Evolutionary conservation across 2,113 vertebrate genomes (phyloP).

Genomic region (Ahaetulla prasina): DNA sequence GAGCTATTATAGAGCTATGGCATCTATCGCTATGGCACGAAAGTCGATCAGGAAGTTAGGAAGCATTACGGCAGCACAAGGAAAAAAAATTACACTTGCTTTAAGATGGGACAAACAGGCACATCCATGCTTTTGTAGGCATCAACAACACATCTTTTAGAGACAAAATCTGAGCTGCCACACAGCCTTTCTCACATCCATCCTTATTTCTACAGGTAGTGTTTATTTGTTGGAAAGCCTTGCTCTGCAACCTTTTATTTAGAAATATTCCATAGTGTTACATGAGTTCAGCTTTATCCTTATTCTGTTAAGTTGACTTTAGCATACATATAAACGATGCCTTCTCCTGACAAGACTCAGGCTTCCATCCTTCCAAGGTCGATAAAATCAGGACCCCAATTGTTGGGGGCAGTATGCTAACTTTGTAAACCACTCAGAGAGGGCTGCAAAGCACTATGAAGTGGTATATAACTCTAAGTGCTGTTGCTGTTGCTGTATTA

Average conservation of each 20-base stretch:
- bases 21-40: not conserved
- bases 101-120: not conserved
- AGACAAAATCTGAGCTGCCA: not conserved
- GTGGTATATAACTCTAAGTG: too few relatives aligned
- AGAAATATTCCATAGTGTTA: not conserved
- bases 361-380: not conserved
- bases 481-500: not conserved
- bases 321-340: not conserved
- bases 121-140: not conserved
- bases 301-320: not conserved
- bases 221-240: not conserved
- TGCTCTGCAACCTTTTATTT: not conserved
- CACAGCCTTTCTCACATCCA: not conserved
- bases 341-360: not conserved
- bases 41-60: not conserved
- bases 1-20: not conserved
- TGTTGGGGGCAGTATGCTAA: not conserved
- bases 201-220: not conserved
- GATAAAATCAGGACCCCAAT: not conserved
- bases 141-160: not conserved
- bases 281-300: not conserved
- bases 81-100: not conserved
- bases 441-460: not conserved
- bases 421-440: not conserved
- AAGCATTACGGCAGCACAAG: not conserved